phyloP scores from a whole-genome alignment of 2,797 vertebrate genomes.

The Trichosurus vulpecula region DNA sequence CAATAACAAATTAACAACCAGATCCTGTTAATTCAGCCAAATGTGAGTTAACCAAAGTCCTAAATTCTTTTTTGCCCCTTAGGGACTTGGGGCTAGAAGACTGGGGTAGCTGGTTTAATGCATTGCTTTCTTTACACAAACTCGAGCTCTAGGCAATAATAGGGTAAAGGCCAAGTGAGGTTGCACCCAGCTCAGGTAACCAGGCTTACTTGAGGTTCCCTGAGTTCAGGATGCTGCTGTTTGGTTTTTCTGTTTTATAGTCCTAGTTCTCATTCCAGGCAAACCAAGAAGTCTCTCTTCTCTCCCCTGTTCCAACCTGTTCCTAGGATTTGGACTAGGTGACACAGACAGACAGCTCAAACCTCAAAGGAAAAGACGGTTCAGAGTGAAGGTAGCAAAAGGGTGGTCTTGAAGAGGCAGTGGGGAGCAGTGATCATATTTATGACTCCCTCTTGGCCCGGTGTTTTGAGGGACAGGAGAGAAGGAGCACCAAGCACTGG shows the following conservation, averaged over 20 bases:
- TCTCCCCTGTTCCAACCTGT: not conserved
- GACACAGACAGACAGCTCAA: not conserved
- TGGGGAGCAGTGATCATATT: not conserved
- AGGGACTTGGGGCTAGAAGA: constrained; percentile 28
- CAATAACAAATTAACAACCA: not conserved
- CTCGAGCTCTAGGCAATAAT: not conserved
- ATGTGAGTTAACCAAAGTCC: constrained; percentile 17
- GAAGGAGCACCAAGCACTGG: not conserved
- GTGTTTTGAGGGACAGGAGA: not conserved
- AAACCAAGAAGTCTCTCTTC: not conserved
- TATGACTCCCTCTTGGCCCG: not conserved
- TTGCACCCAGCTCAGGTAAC: not conserved
- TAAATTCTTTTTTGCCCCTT: constrained; percentile 26
- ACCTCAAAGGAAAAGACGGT: not conserved
- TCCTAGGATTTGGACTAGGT: not conserved
- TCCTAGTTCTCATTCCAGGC: not conserved
- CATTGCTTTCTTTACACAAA: not conserved
- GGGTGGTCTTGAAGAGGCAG: not conserved
- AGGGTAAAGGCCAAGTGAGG: not conserved
- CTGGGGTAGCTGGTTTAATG: not conserved
- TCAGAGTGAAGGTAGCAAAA: not conserved
- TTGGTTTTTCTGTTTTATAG: not conserved
- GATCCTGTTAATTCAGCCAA: constrained; percentile 31
- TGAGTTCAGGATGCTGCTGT: not conserved
- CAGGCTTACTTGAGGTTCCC: not conserved